Conservation (phyloP, 2,888 invertebrate genomes). For the Scaptomyza cyrtandrae region DNA sequence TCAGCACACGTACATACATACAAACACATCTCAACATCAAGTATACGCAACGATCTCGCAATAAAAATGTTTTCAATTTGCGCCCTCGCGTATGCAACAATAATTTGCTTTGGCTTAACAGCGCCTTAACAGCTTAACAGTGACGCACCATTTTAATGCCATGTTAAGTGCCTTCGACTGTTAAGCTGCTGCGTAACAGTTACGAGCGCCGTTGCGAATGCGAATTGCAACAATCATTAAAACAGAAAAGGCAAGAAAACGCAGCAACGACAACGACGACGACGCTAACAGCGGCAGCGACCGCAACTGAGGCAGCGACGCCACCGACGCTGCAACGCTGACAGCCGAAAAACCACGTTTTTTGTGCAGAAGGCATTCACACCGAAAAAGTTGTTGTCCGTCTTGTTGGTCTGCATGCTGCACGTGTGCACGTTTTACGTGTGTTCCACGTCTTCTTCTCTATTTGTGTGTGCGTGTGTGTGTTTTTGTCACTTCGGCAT, state of each 20-base stretch:
- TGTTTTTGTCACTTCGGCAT: conserved; percentile 13
- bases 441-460: conserved; percentile 4
- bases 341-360: conserved; percentile 73
- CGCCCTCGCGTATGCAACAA: conserved; percentile 57
- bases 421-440: conserved; percentile 64
- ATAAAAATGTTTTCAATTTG: conserved; percentile 17
- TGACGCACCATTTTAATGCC: conserved; percentile 15
- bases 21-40: not conserved
- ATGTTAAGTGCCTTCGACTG: conserved; percentile 36
- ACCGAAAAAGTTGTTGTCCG: conserved; percentile 75
- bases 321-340: conserved; percentile 49
- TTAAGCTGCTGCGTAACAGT: conserved; percentile 33
- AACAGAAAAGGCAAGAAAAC: conserved; percentile 1
- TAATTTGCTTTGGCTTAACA: conserved; percentile 16
- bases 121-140: conserved; percentile 36
- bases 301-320: conserved; percentile 26
- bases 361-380: conserved; percentile 85
- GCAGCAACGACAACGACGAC: conserved; percentile 24
- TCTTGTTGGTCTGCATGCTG: conserved; percentile 53
- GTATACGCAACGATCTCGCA: conserved; percentile 15
- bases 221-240: conserved; percentile 50
- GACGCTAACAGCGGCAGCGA: conserved; percentile 27
- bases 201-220: conserved; percentile 20
- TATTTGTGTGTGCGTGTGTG: not conserved
- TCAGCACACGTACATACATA: not conserved